Base-by-base conservation (phyloP, 2,888 invertebrate species). In the Stenodema calcarata region DNA sequence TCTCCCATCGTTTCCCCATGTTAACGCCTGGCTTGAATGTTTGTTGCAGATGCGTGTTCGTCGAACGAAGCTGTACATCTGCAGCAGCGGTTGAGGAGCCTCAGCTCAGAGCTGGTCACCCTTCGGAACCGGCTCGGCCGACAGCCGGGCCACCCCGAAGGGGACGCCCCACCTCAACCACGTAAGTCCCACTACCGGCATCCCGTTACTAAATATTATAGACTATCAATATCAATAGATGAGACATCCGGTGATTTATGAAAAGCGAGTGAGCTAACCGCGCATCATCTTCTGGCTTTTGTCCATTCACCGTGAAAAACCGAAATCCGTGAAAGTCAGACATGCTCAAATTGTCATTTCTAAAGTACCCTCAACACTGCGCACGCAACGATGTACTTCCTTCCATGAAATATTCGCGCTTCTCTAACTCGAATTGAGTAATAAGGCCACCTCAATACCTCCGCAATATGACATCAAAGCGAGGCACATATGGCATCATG, bases 51-150 rank as follows among this genome's bases (percentile, higher is more conserved):
- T 95, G 97, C 97, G 90, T 96, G 97, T 90, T 97, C 97, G 89
- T 97, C 97, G 90, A 97, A 97, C 93, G 97, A 97, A 93, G 97
- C 97, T 90, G 97, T 97, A 90, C 97, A 97, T 91, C 93, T 97
- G 91, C 97, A 97, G 93, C 97, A 97, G 92, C 95, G 97, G 90
- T 93, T 97, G 91, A 95, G 96, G 91, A 97, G 96, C 92, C 93
- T 98, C 89, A 96, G 96, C 92, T 95, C 97, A 89, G 97, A 97
- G 93, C 93, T 98, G 93, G 96, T 97, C 91, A 97, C 97, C 89
- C 94, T 98, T 91, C 94, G 97, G 90, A 97, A 97, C 92, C 94
- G 96, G 89, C 93, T 97, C 91, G 95, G 93, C 89, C 94, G 93
- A 90, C 88, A 88, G 76, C 84, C 84, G 73, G 83, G 83, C 83